Evolutionary conservation across 2,888 invertebrate species (phyloP).

Genomic region (Drosophila antonietae): DNA sequence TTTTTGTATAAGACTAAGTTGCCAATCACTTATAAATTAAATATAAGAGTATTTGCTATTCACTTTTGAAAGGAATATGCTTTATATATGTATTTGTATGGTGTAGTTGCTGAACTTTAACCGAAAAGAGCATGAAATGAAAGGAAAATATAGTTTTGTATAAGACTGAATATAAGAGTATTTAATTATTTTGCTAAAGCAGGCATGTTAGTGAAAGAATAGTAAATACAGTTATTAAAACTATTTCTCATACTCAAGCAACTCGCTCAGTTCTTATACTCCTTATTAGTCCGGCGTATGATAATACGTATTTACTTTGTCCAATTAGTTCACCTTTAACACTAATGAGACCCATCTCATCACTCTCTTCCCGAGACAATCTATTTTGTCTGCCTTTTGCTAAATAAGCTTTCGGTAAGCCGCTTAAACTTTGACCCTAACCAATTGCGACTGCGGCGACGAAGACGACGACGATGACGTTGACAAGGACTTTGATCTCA

Average conservation of each 20-base stretch:
- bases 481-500: conserved; percentile 65
- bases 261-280: neutral
- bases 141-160: neutral
- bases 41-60: neutral
- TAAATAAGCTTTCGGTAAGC: conserved; percentile 45
- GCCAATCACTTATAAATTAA: neutral
- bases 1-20: neutral
- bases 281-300: neutral
- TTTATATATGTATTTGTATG: too few species aligned
- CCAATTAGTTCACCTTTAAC: conserved; percentile 42
- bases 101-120: too few species aligned
- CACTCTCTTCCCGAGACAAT: neutral
- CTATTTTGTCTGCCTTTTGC: conserved; percentile 3
- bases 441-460: conserved; percentile 34
- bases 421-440: conserved; percentile 62
- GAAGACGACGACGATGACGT: conserved; percentile 16
- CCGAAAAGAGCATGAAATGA: too few species aligned
- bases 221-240: neutral
- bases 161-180: neutral
- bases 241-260: neutral
- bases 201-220: neutral
- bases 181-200: neutral
- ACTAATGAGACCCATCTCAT: conserved; percentile 6
- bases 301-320: conserved; percentile 16
- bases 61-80: too few species aligned